Evolutionary conservation across 2,797 vertebrate genomes (phyloP).

Genomic region (Hippopotamyrus pictus): DNA sequence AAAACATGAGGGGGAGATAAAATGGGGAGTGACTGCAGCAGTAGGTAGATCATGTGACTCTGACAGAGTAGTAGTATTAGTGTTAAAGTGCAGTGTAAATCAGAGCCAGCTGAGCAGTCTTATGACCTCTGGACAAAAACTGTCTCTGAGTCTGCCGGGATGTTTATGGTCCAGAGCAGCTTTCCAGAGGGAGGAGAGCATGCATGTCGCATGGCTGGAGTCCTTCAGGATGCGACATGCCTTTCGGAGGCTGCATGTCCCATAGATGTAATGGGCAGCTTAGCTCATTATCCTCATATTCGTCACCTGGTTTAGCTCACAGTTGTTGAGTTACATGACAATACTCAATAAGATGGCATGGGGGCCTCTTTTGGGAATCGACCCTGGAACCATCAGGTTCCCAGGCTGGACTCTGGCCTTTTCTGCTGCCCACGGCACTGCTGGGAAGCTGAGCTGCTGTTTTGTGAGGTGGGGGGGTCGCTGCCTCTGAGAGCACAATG

Average conservation of each 20-base stretch:
- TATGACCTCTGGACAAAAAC: not conserved
- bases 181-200: not conserved
- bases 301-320: not conserved
- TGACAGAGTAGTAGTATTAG: not conserved
- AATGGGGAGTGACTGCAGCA: not conserved
- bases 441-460: not conserved
- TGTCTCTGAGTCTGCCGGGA: not conserved
- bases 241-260: not conserved
- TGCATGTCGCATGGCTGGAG: not conserved
- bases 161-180: not conserved
- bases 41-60: not conserved
- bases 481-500: constrained; percentile 52
- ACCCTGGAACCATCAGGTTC: not conserved
- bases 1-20: not conserved
- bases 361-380: not conserved
- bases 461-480: not conserved
- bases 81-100: not conserved
- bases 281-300: not conserved
- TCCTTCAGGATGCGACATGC: not conserved
- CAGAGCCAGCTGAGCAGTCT: not conserved
- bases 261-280: not conserved
- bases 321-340: not conserved
- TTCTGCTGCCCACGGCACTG: not conserved
- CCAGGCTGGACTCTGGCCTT: not conserved
- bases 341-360: not conserved